Evolutionary conservation across 2,888 invertebrate genomes (phyloP), one percentile per base, ranked within the genome.

Genomic region (Drosophila putrida): DNA sequence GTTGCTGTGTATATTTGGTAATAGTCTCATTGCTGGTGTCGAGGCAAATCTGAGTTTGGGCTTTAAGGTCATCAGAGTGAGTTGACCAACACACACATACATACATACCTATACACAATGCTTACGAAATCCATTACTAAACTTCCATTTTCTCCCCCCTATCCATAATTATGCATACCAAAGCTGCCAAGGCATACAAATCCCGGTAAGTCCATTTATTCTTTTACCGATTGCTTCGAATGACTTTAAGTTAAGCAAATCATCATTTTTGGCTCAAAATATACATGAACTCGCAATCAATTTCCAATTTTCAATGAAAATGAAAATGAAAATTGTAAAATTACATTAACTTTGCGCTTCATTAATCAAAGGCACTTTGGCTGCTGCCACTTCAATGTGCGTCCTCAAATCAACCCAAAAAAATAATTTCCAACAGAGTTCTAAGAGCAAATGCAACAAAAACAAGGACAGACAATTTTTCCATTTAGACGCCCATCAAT

Each of bases 1-100:
- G 81, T 80, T 92, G 81, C 84, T 92, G 77, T 90, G 91, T 69
- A 89, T 92, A 89, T 89, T 92, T 87, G 90, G 91, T 82, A 91
- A 90, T 89, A 90, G 90, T 89, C 85, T 91, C 81, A 77, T 90
- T 76, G 88, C 88, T 82, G 89, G 87, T 82, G 82, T 89, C 75
- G 91, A 88, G 73, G 92, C 91, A 54, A 91, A 90, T 88, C 85
- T 92, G 69, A 90, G 90, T 76, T 83, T 90, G 77, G 91, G 90
- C 82, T 90, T 91, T 81, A 91, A 88, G 86, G 91, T 87, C 71
- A 90, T 90, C 79, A 91, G 90, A 89, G 91, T 91, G 77, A 90
- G 91, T 82, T 86, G 57, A 70, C 41, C 46, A 63, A 66, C 49
- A 47, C 36, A 51, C 36, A 49, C 20, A 44, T 2, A 13, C 31